Evolutionary conservation across 2,113 vertebrate genomes (phyloP).

Genomic region (Callopanchax toddi): DNA sequence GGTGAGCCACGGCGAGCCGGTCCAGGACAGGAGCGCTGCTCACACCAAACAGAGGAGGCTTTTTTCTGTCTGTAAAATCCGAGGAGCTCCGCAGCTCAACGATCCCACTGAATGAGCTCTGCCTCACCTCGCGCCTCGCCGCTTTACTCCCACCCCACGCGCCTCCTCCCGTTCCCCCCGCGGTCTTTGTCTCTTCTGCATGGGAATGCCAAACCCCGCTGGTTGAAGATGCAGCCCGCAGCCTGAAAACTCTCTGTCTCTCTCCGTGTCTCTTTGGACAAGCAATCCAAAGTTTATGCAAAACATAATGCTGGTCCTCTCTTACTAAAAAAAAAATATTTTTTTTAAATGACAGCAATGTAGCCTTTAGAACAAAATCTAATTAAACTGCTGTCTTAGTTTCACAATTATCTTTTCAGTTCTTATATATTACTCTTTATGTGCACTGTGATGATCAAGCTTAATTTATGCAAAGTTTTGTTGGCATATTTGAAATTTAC

Average conservation of each 20-base stretch:
- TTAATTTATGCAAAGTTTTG: no score
- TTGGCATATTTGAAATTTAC: no score
- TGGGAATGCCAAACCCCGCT: slow-evolving; percentile 70
- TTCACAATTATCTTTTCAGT: no score
- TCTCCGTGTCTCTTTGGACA: neutral
- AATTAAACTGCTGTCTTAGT: no score
- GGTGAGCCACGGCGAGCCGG: slow-evolving; percentile 42
- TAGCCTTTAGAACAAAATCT: no score
- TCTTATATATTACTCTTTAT: no score
- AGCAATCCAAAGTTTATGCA: slow-evolving; percentile 28
- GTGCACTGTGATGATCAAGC: no score
- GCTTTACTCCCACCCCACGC: slow-evolving; percentile 52
- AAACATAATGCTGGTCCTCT: no score
- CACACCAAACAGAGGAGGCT: slow-evolving; percentile 46
- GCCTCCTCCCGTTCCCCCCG: slow-evolving; percentile 35
- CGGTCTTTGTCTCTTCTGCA: slow-evolving; percentile 52
- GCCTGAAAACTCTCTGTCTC: slow-evolving; percentile 11
- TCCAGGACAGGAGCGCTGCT: slow-evolving; percentile 62
- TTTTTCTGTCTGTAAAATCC: slow-evolving; percentile 70
- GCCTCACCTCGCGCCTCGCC: slow-evolving; percentile 67
- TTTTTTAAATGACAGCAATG: no score
- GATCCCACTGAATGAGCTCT: slow-evolving; percentile 77
- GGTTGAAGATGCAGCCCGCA: slow-evolving; percentile 61
- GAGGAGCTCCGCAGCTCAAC: slow-evolving; percentile 75
- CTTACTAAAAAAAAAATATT: no score